These are phyloP conservation scores for Caenorhabditis imperialis DNA, from an alignment of 2,888 invertebrate species.

Conservation along the genomic window DNA sequence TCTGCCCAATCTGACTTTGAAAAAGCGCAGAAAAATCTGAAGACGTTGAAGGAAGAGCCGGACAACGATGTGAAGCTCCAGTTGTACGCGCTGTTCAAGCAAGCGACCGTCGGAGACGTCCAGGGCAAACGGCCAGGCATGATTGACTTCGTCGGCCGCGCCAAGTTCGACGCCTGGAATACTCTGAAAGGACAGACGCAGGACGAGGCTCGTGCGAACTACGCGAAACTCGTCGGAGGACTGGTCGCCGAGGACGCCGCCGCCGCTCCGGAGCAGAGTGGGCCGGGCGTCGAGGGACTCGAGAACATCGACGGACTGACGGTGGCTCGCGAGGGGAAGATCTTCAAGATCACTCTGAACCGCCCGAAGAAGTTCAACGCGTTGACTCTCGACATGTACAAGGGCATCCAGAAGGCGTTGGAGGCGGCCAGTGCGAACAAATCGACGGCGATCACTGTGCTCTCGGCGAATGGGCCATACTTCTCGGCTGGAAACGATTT, in stretches of 20 bases:
- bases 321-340: constrained; percentile 66
- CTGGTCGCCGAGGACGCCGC: constrained; percentile 73
- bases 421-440: constrained; percentile 81
- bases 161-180: constrained; percentile 82
- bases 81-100: constrained; percentile 82
- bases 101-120: constrained; percentile 80
- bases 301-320: constrained; percentile 52
- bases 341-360: constrained; percentile 73
- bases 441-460: constrained; percentile 83
- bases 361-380: constrained; percentile 76
- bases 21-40: constrained; percentile 70
- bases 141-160: constrained; percentile 82
- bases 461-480: constrained; percentile 84
- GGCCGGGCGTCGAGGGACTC: constrained; percentile 59
- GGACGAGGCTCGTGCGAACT: constrained; percentile 81
- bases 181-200: constrained; percentile 80
- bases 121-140: constrained; percentile 81
- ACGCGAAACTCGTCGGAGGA: constrained; percentile 80
- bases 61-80: constrained; percentile 81
- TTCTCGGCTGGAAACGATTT: constrained; percentile 90
- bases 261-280: constrained; percentile 50
- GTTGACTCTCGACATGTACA: constrained; percentile 75
- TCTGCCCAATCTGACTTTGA: constrained; percentile 62
- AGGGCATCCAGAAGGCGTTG: constrained; percentile 61
- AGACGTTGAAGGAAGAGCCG: constrained; percentile 78